phyloP scores from a whole-genome alignment of 2,888 invertebrate genomes.

The Dioctria linearis region DNA sequence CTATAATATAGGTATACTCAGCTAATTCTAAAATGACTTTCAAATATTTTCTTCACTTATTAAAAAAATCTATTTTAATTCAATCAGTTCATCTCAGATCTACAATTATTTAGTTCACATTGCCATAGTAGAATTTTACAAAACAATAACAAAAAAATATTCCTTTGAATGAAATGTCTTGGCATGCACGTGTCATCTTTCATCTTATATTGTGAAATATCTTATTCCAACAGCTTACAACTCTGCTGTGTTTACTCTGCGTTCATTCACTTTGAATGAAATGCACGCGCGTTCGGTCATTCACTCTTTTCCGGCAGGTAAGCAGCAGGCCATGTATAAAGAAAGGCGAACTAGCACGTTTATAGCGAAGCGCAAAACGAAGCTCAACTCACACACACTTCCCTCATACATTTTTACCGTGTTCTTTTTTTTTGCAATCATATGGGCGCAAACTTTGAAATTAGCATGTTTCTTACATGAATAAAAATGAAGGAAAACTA shows the following conservation, averaged over 20 bases:
- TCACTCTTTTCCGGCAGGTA: constrained; percentile 48
- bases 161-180: background rate
- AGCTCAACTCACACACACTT: constrained; percentile 22
- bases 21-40: too few relatives aligned
- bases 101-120: too few relatives aligned
- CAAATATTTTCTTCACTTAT: too few relatives aligned
- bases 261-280: constrained; percentile 46
- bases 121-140: too few relatives aligned
- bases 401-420: background rate
- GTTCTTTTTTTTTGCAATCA: background rate
- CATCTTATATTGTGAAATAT: constrained; percentile 25
- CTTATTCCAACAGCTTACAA: constrained; percentile 17
- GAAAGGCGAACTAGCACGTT: constrained; percentile 14
- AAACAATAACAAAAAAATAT: too few relatives aligned
- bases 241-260: constrained; percentile 32
- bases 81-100: too few relatives aligned
- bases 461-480: too few relatives aligned
- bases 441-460: too few relatives aligned
- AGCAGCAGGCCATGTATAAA: constrained; percentile 20
- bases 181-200: constrained; percentile 24
- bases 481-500: too few relatives aligned
- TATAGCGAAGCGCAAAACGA: constrained; percentile 20
- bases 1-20: too few relatives aligned
- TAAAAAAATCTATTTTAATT: too few relatives aligned
- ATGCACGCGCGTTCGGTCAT: constrained; percentile 41